phyloP scores from a whole-genome alignment of 2,113 vertebrate species.

The Trogon surrucura region DNA sequence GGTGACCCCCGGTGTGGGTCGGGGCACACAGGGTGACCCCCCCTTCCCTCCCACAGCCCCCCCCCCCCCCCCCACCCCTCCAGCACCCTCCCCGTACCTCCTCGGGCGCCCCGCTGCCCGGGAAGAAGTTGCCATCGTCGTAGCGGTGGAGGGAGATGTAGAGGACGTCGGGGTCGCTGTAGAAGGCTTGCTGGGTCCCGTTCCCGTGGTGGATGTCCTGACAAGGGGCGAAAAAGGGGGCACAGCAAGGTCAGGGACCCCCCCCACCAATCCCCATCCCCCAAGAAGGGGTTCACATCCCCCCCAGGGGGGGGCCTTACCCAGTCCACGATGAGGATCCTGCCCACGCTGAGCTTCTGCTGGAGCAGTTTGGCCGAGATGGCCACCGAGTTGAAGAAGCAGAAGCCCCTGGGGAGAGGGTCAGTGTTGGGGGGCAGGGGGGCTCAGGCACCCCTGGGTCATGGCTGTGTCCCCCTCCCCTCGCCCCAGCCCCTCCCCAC shows the following conservation, averaged over 20 bases:
- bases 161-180: constrained; percentile 84
- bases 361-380: constrained; percentile 93
- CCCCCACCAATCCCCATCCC: background rate
- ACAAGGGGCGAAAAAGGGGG: too few relatives aligned
- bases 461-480: background rate
- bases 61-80: too few relatives aligned
- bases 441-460: background rate
- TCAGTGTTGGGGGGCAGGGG: background rate
- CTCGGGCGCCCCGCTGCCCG: constrained; percentile 86
- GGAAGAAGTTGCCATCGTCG: constrained; percentile 90
- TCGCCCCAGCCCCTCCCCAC: background rate
- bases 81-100: too few relatives aligned
- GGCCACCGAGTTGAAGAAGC: constrained; percentile 97
- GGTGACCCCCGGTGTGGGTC: background rate
- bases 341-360: constrained; percentile 91
- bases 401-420: constrained; percentile 88
- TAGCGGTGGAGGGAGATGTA: constrained; percentile 89
- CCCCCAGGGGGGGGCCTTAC: constrained; percentile 64
- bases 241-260: background rate
- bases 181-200: constrained; percentile 88
- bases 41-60: too few relatives aligned
- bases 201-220: constrained; percentile 91
- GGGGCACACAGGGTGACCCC: too few relatives aligned
- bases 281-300: accelerated
- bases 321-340: constrained; percentile 97